A percentile compares a stretch with the other conserved stretches of the same genome.
These are phyloP conservation scores for Scolopax bukidnonensis DNA, from an alignment of 2,797 vertebrate species.

Conservation along the genomic window DNA sequence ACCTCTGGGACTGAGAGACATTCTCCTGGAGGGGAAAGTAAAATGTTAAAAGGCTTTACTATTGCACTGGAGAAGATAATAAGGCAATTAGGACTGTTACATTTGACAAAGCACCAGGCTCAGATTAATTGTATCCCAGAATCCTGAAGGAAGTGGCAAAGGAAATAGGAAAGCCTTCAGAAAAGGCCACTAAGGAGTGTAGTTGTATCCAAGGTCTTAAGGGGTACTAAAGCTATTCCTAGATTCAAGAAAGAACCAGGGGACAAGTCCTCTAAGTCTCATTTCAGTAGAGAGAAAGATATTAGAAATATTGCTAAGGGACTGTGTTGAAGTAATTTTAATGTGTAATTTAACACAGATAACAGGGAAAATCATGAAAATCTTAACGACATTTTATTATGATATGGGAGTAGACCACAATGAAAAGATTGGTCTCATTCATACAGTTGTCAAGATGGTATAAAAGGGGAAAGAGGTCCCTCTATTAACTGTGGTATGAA, in stretches of 20 bases:
- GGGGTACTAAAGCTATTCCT: not conserved
- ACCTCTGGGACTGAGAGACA: conserved; percentile 26
- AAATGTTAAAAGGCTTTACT: conserved; percentile 69
- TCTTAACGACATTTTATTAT: not conserved
- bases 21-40: conserved; percentile 65
- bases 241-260: conserved; percentile 33
- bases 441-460: not conserved
- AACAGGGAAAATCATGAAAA: not conserved
- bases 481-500: not conserved
- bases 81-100: conserved; percentile 69
- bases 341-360: conserved; percentile 1
- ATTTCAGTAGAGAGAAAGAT: conserved; percentile 23
- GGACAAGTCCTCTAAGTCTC: not conserved
- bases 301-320: conserved; percentile 47
- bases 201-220: conserved; percentile 20
- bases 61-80: conserved; percentile 63
- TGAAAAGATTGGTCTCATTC: not conserved
- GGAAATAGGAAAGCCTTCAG: conserved; percentile 55
- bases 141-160: conserved; percentile 62
- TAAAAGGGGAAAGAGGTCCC: not conserved
- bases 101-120: conserved; percentile 65
- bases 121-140: conserved; percentile 59
- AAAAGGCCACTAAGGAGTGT: conserved; percentile 27
- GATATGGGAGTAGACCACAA: not conserved
- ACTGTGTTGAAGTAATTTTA: not conserved